Conservation (phyloP, 2,888 invertebrate species). For the Hirtodrosophila trivittata region DNA sequence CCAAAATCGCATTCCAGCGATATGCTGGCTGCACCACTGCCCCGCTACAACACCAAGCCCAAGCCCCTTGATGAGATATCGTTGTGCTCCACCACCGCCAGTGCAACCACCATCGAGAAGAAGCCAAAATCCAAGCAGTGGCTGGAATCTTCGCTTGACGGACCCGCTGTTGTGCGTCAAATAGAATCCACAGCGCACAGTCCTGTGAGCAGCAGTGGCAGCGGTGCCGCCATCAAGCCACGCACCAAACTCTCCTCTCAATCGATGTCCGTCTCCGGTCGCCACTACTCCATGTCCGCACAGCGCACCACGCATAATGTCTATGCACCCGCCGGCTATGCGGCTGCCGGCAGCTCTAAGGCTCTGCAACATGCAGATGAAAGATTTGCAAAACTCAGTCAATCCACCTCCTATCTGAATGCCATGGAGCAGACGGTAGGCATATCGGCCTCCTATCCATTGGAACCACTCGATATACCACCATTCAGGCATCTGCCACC, state of each 20-base stretch:
- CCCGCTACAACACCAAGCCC: constrained; percentile 57
- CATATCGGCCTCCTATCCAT: constrained; percentile 65
- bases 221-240: constrained; percentile 33
- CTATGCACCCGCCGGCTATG: constrained; percentile 45
- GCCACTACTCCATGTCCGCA: constrained; percentile 73
- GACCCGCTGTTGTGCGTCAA: constrained; percentile 77
- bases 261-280: constrained; percentile 81
- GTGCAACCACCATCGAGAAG: constrained; percentile 71
- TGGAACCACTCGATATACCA: constrained; percentile 64
- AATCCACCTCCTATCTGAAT: constrained; percentile 82
- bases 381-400: constrained; percentile 78
- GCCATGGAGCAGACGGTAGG: constrained; percentile 71
- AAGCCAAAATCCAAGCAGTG: constrained; percentile 83
- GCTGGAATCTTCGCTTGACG: constrained; percentile 83
- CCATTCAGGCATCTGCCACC: constrained; percentile 60
- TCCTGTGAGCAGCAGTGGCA: constrained; percentile 46
- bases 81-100: constrained; percentile 68
- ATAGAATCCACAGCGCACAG: constrained; percentile 53
- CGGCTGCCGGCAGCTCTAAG: constrained; percentile 56
- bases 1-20: constrained; percentile 79
- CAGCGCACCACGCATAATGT: constrained; percentile 49
- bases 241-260: constrained; percentile 82
- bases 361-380: constrained; percentile 67
- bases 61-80: constrained; percentile 81
- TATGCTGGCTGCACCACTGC: constrained; percentile 72